A percentile compares a stretch with the other conserved stretches of the same genome.
phyloP scores from a whole-genome alignment of 2,888 invertebrate species.

The Drosophila mulleri region DNA sequence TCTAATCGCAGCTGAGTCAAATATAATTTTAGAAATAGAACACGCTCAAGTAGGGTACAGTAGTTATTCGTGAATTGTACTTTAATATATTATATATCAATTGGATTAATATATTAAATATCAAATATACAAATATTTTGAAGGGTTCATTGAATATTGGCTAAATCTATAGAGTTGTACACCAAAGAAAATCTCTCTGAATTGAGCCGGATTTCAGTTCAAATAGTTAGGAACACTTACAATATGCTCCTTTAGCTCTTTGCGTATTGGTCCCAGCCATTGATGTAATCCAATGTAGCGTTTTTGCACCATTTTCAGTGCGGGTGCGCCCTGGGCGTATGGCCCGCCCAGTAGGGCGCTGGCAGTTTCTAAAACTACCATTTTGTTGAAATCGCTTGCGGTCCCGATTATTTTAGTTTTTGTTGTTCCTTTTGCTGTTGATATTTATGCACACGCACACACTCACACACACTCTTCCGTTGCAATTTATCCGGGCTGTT shows the following conservation, averaged over 20 bases:
- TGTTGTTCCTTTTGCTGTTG: conserved; percentile 38
- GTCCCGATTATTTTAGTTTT: conserved; percentile 36
- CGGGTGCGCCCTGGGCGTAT: conserved; percentile 92
- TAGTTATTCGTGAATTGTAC: not conserved
- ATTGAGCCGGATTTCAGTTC: not conserved
- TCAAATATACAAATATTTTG: too few species aligned
- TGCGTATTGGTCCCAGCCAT: conserved; percentile 94
- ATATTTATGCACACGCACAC: conserved; percentile 26
- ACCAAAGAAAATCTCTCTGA: not conserved
- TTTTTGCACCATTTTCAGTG: conserved; percentile 95
- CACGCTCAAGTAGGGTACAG: not conserved
- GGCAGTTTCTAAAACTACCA: conserved; percentile 92
- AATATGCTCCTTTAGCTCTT: conserved; percentile 92
- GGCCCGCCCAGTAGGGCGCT: conserved; percentile 91
- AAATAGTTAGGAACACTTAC: conserved; percentile 86
- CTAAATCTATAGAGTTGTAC: not conserved
- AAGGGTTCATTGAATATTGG: too few species aligned
- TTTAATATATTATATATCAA: too few species aligned
- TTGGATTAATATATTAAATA: too few species aligned
- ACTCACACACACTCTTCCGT: conserved; percentile 31
- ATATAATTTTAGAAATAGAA: not conserved
- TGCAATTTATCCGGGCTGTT: conserved; percentile 48
- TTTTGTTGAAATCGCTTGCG: conserved; percentile 75
- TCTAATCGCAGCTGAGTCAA: not conserved
- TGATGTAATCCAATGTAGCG: conserved; percentile 95